Conservation (phyloP, 2,797 vertebrate species). For the Arnoldichthys spilopterus region DNA sequence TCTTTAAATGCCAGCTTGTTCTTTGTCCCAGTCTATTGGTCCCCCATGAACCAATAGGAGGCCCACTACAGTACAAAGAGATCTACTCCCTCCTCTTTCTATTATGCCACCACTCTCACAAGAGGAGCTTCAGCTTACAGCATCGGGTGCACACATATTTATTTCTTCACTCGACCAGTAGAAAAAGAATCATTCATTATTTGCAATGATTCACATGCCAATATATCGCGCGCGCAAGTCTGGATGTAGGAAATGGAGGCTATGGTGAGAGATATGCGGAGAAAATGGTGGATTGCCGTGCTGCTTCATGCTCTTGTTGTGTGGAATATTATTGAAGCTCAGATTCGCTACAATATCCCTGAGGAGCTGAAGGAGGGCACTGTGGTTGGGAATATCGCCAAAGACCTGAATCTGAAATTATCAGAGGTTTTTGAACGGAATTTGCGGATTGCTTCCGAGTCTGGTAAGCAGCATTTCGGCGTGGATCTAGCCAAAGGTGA, state of each 20-base stretch:
- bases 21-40: slow-evolving; percentile 6
- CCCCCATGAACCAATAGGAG: slow-evolving; percentile 2
- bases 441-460: slow-evolving; percentile 78
- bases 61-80: slow-evolving; percentile 38
- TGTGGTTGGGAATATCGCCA: slow-evolving; percentile 84
- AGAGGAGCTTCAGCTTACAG: slow-evolving; percentile 24
- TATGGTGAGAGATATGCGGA: slow-evolving; percentile 37
- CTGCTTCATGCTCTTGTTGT: slow-evolving; percentile 66
- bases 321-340: slow-evolving; percentile 70
- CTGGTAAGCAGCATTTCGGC: slow-evolving; percentile 80
- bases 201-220: not conserved
- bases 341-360: slow-evolving; percentile 84
- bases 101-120: slow-evolving; percentile 34
- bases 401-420: slow-evolving; percentile 80
- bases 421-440: slow-evolving; percentile 80
- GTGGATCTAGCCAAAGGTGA: slow-evolving; percentile 80
- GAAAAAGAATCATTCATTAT: not conserved
- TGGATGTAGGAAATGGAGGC: slow-evolving; percentile 50
- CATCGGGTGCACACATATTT: not conserved
- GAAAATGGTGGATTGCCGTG: slow-evolving; percentile 58
- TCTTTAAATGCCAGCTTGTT: slow-evolving; percentile 17
- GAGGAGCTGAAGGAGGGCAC: slow-evolving; percentile 82
- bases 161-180: not conserved
- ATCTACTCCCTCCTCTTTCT: slow-evolving; percentile 57
- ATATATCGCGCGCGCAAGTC: not conserved